These are phyloP conservation scores for Pagrus major DNA, from an alignment of 2,113 vertebrate species.

Conservation along the genomic window DNA sequence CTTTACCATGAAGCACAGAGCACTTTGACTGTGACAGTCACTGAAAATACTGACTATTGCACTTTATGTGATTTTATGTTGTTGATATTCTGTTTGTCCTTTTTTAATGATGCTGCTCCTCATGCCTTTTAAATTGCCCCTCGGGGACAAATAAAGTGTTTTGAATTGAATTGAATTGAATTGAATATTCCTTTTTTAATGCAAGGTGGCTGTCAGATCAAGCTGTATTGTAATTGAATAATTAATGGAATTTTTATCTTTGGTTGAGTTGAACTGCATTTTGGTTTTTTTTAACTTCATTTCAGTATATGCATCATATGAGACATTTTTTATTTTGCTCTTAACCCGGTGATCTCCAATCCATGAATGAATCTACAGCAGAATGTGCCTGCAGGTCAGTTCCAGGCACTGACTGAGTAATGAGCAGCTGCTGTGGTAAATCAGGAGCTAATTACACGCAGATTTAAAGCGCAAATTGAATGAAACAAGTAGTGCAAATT, in stretches of 20 bases:
- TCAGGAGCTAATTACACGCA: slow-evolving; percentile 30
- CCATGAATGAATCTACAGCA: neutral
- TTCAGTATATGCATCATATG: neutral
- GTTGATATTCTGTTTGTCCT: no score
- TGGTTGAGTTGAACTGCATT: neutral
- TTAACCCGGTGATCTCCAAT: neutral
- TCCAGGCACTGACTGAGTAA: neutral
- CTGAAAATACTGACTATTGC: no score
- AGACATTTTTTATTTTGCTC: neutral
- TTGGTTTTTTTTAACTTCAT: neutral
- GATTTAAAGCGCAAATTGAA: neutral
- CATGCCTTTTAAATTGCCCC: no score
- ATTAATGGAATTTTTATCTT: neutral
- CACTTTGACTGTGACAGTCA: no score
- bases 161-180: no score
- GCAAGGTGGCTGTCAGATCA: neutral
- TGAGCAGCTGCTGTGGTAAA: slow-evolving; percentile 36
- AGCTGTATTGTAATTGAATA: neutral
- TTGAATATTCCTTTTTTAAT: slow-evolving; percentile 4
- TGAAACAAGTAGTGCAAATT: slow-evolving; percentile 15
- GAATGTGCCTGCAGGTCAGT: slow-evolving; percentile 6
- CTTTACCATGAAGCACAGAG: no score
- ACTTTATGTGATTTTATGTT: no score
- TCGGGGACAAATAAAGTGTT: no score
- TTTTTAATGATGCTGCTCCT: no score